phyloP scores from a whole-genome alignment of 2,888 invertebrate genomes.

The Agrilus mali region DNA sequence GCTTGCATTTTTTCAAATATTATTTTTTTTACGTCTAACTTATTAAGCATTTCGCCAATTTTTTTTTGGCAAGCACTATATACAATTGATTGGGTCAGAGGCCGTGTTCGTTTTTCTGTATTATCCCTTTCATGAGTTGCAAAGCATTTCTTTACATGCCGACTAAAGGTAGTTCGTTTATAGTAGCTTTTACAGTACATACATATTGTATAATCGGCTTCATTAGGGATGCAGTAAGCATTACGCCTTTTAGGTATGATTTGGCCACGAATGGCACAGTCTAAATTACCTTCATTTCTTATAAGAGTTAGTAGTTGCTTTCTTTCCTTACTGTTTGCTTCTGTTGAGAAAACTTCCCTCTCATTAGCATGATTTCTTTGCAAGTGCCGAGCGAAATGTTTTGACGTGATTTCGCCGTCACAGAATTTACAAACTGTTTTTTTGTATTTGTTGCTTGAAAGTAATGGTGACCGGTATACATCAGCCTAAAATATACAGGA shows the following conservation, averaged over 20 bases:
- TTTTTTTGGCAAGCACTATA: slow-evolving; percentile 5
- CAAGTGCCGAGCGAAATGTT: slow-evolving; percentile 2
- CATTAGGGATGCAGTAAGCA: neutral
- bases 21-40: slow-evolving; percentile 3
- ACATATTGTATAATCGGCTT: slow-evolving; percentile 3
- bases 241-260: neutral
- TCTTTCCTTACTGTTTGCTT: neutral
- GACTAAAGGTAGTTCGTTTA: slow-evolving; percentile 2
- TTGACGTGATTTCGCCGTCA: neutral
- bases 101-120: neutral
- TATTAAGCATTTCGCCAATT: slow-evolving; percentile 6
- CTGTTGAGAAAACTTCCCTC: neutral
- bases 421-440: slow-evolving; percentile 2
- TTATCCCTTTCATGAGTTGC: neutral
- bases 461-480: neutral
- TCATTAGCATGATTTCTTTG: neutral
- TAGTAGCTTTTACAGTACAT: slow-evolving; percentile 2
- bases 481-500: too few species aligned
- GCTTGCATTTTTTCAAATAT: slow-evolving; percentile 4
- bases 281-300: slow-evolving; percentile 2
- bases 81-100: slow-evolving; percentile 4
- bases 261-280: neutral
- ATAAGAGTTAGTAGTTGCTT: neutral
- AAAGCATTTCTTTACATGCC: slow-evolving; percentile 2
- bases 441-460: neutral